Conservation (phyloP, 2,888 invertebrate species). For the Trypoxylon attenuatum region DNA sequence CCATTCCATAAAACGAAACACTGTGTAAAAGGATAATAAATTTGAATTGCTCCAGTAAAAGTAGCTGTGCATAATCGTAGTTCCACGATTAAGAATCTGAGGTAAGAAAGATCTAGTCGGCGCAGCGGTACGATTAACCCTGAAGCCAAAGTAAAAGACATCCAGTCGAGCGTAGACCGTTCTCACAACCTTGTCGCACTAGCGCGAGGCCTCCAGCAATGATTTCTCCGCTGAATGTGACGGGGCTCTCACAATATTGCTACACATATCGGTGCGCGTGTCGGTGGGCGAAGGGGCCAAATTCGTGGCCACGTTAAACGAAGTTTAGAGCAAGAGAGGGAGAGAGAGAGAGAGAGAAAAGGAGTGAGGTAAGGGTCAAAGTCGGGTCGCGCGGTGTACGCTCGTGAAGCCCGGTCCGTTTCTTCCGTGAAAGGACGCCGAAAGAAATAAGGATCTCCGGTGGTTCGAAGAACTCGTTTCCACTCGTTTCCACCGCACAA, state of each 20-base stretch:
- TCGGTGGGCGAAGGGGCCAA: conserved; percentile 4
- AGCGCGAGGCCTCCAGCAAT: conserved; percentile 13
- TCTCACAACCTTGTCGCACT: conserved; percentile 58
- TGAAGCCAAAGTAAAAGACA: conserved; percentile 23
- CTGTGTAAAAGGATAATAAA: too few species aligned
- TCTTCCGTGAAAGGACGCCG: conserved; percentile 14
- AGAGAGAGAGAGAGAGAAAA: too few species aligned
- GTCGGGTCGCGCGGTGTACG: conserved; percentile 7
- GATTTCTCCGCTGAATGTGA: conserved; percentile 17
- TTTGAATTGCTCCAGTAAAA: too few species aligned
- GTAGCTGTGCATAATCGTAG: too few species aligned
- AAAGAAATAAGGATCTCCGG: conserved; percentile 48
- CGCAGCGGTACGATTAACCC: conserved; percentile 22
- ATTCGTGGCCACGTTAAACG: conserved; percentile 32
- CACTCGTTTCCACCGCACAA: too few species aligned
- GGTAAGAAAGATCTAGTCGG: conserved; percentile 25
- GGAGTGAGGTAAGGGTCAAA: conserved; percentile 19
- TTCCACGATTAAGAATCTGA: too few species aligned
- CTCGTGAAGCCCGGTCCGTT: conserved; percentile 46
- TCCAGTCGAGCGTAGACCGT: conserved; percentile 32
- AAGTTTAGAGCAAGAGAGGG: conserved; percentile 43
- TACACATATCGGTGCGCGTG: conserved; percentile 9
- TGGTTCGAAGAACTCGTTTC: conserved; percentile 58
- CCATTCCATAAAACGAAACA: not conserved
- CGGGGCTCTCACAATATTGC: conserved; percentile 25